A percentile compares a stretch with the other conserved stretches of the same genome.
phyloP scores from a whole-genome alignment of 2,113 vertebrate genomes.

The Bos taurus region ARS-UCD2.0 NC_037339.1:78001501-78002000 shows the following conservation, averaged over 20 bases:
- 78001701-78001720: neutral
- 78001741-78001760: too few species aligned
- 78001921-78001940: slow-evolving; percentile 50
- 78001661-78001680: neutral
- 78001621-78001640: neutral
- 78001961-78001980: slow-evolving; percentile 34
- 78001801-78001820: neutral
- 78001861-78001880: neutral
- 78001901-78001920: neutral
- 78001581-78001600: neutral
- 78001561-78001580: neutral
- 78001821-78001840: slow-evolving; percentile 21
- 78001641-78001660: neutral
- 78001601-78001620: neutral
- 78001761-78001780: neutral
- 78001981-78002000: slow-evolving; percentile 44
- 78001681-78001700: neutral
- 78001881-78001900: neutral
- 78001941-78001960: slow-evolving; percentile 46
- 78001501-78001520: neutral
- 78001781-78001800: neutral
- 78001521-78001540: neutral
- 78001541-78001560: neutral
- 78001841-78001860: neutral
- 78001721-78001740: neutral